Conservation (phyloP, 2,113 vertebrate genomes). For the Hippocampus comes region DNA sequence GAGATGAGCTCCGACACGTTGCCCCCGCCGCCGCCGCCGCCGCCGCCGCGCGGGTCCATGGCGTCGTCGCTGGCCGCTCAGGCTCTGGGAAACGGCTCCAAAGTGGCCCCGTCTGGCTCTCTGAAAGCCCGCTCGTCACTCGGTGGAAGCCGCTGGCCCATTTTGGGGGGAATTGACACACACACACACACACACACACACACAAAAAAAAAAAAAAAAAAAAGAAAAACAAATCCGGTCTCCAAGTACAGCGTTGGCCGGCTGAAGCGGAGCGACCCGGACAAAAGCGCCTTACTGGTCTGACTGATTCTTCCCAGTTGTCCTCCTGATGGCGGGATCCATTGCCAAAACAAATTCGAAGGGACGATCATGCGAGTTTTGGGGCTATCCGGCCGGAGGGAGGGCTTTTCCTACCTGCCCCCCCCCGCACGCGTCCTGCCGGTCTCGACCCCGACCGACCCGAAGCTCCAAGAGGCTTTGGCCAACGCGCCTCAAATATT, state of each 20-base stretch:
- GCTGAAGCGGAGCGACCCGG: not conserved
- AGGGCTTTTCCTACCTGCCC: not conserved
- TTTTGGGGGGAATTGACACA: not conserved
- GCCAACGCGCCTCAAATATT: not conserved
- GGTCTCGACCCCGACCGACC: not conserved
- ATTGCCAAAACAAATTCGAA: not conserved
- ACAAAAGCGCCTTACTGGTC: too few relatives aligned
- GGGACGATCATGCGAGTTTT: too few relatives aligned
- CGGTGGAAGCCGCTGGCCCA: not conserved
- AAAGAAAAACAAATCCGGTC: not conserved
- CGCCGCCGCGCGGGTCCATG: conserved; percentile 48
- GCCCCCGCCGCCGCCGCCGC: too few relatives aligned
- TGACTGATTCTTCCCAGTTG: not conserved
- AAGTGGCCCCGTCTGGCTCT: conserved; percentile 1
- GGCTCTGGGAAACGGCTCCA: conserved; percentile 16
- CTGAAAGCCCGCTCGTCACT: not conserved
- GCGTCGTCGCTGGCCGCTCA: conserved; percentile 16
- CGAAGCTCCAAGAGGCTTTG: not conserved
- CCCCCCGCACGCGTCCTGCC: not conserved
- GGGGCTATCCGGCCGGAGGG: not conserved
- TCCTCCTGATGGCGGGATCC: conserved; percentile 17
- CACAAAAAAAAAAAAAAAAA: too few relatives aligned
- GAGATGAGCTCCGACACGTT: conserved; percentile 58
- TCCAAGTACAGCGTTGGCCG: conserved; percentile 11
- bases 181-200: too few relatives aligned